Evolutionary conservation across 1,140 invertebrate species (phyloP).

Genomic region (Oryctes rhinoceros): DNA sequence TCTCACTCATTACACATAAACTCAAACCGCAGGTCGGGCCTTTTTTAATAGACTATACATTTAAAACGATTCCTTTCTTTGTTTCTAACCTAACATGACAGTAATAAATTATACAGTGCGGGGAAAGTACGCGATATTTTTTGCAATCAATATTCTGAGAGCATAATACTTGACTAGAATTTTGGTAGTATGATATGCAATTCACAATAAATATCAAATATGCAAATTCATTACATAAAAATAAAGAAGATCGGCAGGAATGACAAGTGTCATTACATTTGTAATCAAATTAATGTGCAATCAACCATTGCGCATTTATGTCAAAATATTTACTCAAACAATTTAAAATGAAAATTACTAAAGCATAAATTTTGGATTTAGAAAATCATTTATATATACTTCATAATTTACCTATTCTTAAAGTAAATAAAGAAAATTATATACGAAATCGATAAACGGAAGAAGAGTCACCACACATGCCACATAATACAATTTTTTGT

Average conservation of each 20-base stretch:
- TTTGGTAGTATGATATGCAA: neutral
- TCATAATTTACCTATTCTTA: no score
- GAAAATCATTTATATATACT: no score
- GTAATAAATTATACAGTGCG: neutral
- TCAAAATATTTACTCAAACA: conserved; percentile 22
- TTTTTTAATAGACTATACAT: conserved; percentile 21
- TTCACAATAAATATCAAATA: conserved; percentile 36
- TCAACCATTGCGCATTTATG: conserved; percentile 22
- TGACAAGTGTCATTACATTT: conserved; percentile 37
- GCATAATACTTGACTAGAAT: conserved; percentile 39
- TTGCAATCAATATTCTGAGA: conserved; percentile 14
- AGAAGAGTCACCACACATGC: no score
- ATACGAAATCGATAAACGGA: no score
- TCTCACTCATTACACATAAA: conserved; percentile 59
- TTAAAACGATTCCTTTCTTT: conserved; percentile 9
- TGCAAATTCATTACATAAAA: conserved; percentile 32
- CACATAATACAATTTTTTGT: no score
- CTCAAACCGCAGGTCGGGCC: neutral
- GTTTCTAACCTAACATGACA: conserved; percentile 41
- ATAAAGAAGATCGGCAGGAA: conserved; percentile 10
- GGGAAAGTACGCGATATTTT: neutral
- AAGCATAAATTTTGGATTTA: neutral
- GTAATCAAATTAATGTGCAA: conserved; percentile 38
- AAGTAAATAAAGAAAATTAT: no score
- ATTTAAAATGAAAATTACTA: conserved; percentile 21